Conservation (phyloP, 2,797 vertebrate genomes). For the Thunnus albacares region DNA sequence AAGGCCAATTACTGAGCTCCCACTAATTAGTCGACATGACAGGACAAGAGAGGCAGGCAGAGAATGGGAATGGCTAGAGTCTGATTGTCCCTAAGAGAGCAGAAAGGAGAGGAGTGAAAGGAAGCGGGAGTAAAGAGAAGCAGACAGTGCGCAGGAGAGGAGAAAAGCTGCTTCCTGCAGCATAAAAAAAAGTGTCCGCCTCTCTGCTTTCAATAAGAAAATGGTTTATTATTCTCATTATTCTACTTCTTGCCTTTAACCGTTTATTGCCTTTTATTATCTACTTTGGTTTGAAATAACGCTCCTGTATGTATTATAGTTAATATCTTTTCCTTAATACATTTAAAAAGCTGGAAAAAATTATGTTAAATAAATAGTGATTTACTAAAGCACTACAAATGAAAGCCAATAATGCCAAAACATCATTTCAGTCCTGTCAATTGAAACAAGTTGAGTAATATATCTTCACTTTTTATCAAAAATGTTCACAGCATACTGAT, state of each 20-base stretch:
- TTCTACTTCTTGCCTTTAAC: constrained; percentile 48
- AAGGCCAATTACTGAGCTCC: constrained; percentile 83
- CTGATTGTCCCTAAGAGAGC: constrained; percentile 70
- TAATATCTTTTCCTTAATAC: constrained; percentile 6
- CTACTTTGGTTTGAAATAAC: not conserved
- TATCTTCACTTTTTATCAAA: constrained; percentile 52
- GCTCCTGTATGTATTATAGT: constrained; percentile 4
- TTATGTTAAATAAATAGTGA: not conserved
- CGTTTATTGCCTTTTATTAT: constrained; percentile 37
- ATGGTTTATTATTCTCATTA: constrained; percentile 54
- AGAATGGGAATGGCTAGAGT: constrained; percentile 69
- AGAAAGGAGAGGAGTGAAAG: constrained; percentile 62
- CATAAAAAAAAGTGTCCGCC: constrained; percentile 52
- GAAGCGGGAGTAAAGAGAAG: constrained; percentile 47
- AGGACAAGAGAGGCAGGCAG: constrained; percentile 75
- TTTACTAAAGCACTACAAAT: not conserved
- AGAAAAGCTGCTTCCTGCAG: constrained; percentile 75
- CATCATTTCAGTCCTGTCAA: constrained; percentile 9
- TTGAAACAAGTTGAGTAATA: constrained; percentile 17
- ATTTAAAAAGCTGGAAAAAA: not conserved
- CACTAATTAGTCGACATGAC: constrained; percentile 84
- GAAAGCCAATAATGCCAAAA: constrained; percentile 29
- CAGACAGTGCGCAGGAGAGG: constrained; percentile 47
- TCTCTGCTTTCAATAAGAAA: constrained; percentile 63
- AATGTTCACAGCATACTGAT: constrained; percentile 25